Evolutionary conservation across 1,140 invertebrate species (phyloP).

Genomic region (Arion vulgaris): DNA sequence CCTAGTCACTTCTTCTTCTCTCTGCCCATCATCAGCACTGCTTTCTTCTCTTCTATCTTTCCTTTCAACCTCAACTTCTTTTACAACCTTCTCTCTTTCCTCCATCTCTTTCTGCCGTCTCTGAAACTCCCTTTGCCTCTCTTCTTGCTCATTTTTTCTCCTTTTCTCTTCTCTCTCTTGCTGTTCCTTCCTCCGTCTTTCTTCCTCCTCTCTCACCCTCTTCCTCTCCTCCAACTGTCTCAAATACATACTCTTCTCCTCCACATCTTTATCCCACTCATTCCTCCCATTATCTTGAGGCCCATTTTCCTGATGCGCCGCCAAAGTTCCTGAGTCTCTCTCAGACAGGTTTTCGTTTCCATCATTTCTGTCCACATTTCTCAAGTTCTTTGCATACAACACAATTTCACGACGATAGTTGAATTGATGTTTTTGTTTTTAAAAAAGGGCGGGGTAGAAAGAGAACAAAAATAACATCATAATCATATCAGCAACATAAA

Average conservation of each 20-base stretch:
- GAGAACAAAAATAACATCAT: not conserved
- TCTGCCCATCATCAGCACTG: not conserved
- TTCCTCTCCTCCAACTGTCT: constrained; percentile 16
- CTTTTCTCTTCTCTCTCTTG: too few species aligned
- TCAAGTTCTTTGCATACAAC: not conserved
- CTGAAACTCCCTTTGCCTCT: not conserved
- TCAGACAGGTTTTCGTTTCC: not conserved
- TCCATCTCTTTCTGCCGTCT: not conserved
- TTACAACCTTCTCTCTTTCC: not conserved
- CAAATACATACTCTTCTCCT: constrained; percentile 11
- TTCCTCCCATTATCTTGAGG: not conserved
- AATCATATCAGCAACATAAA: too few species aligned
- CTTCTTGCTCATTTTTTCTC: not conserved
- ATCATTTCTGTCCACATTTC: not conserved
- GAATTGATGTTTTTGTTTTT: not conserved
- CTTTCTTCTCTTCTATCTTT: not conserved
- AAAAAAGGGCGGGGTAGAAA: not conserved
- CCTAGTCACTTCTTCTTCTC: not conserved
- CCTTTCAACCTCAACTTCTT: not conserved
- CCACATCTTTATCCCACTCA: not conserved
- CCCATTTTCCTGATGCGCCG: not conserved
- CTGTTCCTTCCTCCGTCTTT: not conserved
- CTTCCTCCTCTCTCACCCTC: constrained; percentile 4
- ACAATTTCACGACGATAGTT: not conserved
- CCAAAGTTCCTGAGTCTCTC: not conserved